phyloP scores from a whole-genome alignment of 2,113 vertebrate genomes.

The Nibea albiflora region DNA sequence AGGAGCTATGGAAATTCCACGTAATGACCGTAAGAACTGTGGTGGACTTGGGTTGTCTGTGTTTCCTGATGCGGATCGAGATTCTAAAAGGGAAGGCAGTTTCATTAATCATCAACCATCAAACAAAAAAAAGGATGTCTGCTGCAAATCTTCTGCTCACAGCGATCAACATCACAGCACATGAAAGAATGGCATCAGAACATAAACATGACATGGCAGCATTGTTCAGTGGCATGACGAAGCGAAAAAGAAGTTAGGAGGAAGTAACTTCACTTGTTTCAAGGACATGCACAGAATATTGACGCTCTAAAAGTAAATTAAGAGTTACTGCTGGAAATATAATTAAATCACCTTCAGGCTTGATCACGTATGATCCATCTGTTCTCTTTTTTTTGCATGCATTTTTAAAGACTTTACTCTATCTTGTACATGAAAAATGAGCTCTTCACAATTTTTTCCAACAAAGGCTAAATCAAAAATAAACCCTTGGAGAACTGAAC shows the following conservation, averaged over 20 bases:
- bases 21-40: neutral
- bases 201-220: neutral
- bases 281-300: neutral
- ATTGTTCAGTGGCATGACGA: neutral
- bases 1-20: neutral
- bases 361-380: neutral
- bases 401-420: constrained; percentile 14
- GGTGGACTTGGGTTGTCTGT: neutral
- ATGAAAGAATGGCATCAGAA: neutral
- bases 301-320: neutral
- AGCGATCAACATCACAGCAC: neutral
- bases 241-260: neutral
- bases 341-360: neutral
- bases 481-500: constrained; percentile 8
- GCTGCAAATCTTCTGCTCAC: neutral
- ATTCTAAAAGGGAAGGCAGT: neutral
- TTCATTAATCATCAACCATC: neutral
- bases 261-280: neutral
- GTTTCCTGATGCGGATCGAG: neutral
- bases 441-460: constrained; percentile 5
- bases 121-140: neutral
- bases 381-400: constrained; percentile 4
- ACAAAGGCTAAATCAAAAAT: constrained; percentile 19
- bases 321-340: neutral
- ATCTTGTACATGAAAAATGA: constrained; percentile 11